Percentiles rank a stretch among this genome's conserved stretches.
Evolutionary conservation across 2,113 vertebrate species (phyloP).

Genomic region (Meleagris gallopavo): DNA sequence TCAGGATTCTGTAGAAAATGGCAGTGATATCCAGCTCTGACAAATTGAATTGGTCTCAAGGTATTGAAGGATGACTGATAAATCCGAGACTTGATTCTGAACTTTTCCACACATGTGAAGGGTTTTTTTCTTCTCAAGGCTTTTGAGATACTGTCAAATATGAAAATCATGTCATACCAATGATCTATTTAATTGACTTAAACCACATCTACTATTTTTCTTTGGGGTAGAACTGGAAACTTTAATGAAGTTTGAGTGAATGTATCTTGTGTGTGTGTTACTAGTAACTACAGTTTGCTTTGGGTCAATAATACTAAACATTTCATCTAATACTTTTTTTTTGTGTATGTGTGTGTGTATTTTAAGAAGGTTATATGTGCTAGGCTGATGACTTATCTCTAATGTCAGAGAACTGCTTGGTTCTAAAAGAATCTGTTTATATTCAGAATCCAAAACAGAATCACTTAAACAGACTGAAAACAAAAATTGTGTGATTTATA

Average conservation of each 20-base stretch:
- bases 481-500: neutral
- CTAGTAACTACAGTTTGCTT: conserved; percentile 28
- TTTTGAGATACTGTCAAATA: conserved; percentile 46
- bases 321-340: neutral
- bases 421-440: neutral
- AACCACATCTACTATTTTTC: conserved; percentile 20
- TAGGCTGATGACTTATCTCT: neutral
- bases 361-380: neutral
- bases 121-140: conserved; percentile 52
- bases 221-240: conserved; percentile 26
- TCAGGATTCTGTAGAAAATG: conserved; percentile 72
- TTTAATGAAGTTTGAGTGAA: conserved; percentile 46
- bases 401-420: neutral
- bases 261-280: neutral
- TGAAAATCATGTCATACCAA: conserved; percentile 50
- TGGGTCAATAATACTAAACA: neutral
- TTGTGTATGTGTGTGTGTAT: neutral
- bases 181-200: conserved; percentile 63
- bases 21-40: conserved; percentile 73
- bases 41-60: conserved; percentile 76
- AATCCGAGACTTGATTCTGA: conserved; percentile 68
- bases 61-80: conserved; percentile 76
- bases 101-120: conserved; percentile 35
- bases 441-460: neutral
- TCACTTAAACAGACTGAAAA: neutral